Percentiles rank a stretch among this genome's conserved stretches.
phyloP scores from a whole-genome alignment of 1,140 invertebrate species.

The Gerris buenoi region DNA sequence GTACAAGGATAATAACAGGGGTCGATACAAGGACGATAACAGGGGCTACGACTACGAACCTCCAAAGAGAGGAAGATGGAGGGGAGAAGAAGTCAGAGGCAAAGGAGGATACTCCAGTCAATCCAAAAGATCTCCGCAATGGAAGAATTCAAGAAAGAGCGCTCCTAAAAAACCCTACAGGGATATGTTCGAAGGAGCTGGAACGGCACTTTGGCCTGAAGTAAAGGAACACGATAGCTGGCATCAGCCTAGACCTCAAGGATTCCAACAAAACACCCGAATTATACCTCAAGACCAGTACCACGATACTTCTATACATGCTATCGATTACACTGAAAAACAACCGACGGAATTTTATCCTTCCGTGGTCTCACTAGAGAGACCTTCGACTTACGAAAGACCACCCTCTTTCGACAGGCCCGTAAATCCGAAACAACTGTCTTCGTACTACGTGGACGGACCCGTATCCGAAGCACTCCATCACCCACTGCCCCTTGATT shows the following conservation, averaged over 20 bases:
- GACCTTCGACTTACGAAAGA: background rate
- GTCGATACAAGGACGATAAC: background rate
- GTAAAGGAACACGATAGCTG: slow-evolving; percentile 8
- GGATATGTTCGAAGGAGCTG: slow-evolving; percentile 5
- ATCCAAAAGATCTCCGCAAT: background rate
- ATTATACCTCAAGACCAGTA: background rate
- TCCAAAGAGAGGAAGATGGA: background rate
- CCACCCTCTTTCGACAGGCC: background rate
- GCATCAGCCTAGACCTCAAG: slow-evolving; percentile 6
- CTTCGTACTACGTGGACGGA: background rate
- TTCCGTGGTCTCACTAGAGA: background rate
- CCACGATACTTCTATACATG: background rate
- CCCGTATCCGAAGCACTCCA: background rate
- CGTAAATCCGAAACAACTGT: background rate
- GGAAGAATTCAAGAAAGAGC: background rate
- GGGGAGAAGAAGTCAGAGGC: background rate
- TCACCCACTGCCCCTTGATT: background rate
- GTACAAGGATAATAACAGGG: background rate
- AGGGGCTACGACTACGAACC: background rate
- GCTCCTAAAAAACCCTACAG: background rate
- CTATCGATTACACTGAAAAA: background rate
- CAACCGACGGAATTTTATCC: background rate
- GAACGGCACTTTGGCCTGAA: slow-evolving; percentile 7
- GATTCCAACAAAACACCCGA: background rate
- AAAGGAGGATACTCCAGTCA: background rate